Conservation (phyloP, 2,797 vertebrate species). For the Melanotaenia nigrans region DNA sequence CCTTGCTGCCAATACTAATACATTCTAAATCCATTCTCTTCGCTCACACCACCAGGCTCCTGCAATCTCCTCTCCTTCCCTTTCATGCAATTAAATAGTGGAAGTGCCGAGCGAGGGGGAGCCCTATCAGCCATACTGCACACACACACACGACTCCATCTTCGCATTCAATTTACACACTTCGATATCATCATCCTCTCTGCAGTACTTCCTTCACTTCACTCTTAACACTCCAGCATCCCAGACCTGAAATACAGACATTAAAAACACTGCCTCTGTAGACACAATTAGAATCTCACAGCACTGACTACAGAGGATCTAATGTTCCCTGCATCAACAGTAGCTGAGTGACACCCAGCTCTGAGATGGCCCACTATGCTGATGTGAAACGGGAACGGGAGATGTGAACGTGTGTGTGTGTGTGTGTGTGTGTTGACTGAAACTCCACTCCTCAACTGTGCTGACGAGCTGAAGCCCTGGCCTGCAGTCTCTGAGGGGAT, state of each 20-base stretch:
- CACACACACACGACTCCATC: slow-evolving; percentile 78
- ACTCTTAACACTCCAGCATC: slow-evolving; percentile 70
- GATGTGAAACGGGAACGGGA: slow-evolving; percentile 49
- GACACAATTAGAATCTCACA: slow-evolving; percentile 81
- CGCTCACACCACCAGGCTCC: slow-evolving; percentile 77
- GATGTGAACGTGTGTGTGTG: slow-evolving; percentile 39
- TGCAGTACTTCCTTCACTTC: slow-evolving; percentile 75
- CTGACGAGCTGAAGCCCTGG: slow-evolving; percentile 78
- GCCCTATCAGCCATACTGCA: slow-evolving; percentile 82
- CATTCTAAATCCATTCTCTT: slow-evolving; percentile 87
- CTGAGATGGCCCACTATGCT: slow-evolving; percentile 62
- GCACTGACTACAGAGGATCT: slow-evolving; percentile 68
- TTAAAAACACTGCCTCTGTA: slow-evolving; percentile 76
- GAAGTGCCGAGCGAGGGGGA: slow-evolving; percentile 81
- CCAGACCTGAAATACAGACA: slow-evolving; percentile 77
- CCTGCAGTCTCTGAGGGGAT: slow-evolving; percentile 83
- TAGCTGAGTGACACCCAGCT: slow-evolving; percentile 61
- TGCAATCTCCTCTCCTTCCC: slow-evolving; percentile 83
- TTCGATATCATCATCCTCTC: slow-evolving; percentile 82
- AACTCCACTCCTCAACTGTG: slow-evolving; percentile 73
- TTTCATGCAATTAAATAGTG: slow-evolving; percentile 88
- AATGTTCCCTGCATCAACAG: slow-evolving; percentile 68
- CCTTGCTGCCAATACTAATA: slow-evolving; percentile 85
- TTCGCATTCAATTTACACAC: slow-evolving; percentile 83
- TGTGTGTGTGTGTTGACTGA: slow-evolving; percentile 60